These are phyloP conservation scores for Columba livia DNA, from an alignment of 2,113 vertebrate genomes.

Conservation along the genomic window DNA sequence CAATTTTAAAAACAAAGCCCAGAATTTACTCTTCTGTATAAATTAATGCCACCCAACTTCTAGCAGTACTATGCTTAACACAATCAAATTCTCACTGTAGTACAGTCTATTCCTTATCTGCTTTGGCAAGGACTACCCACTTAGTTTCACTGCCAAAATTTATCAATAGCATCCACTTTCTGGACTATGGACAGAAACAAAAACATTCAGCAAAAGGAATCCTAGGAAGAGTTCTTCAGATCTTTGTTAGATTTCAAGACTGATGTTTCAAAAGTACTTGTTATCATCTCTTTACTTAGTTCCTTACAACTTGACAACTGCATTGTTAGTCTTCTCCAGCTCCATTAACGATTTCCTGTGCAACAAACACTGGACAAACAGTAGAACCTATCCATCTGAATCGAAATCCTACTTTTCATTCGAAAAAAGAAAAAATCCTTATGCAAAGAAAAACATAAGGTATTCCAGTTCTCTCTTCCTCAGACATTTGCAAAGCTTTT, in stretches of 20 bases:
- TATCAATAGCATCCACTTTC: neutral
- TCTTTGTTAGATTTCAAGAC: neutral
- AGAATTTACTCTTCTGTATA: neutral
- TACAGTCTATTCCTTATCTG: neutral
- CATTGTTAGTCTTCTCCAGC: neutral
- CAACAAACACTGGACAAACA: neutral
- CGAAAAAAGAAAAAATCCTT: neutral
- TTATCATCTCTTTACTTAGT: neutral
- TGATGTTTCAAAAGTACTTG: neutral
- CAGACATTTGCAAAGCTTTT: neutral
- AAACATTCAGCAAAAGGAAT: neutral
- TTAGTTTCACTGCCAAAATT: neutral
- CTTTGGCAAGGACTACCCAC: neutral
- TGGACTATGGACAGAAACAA: neutral
- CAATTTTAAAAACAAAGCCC: neutral
- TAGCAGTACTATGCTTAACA: neutral
- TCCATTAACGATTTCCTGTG: neutral
- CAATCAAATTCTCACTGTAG: neutral
- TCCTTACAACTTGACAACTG: neutral
- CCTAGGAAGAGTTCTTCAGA: neutral
- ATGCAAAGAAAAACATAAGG: neutral
- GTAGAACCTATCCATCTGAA: neutral
- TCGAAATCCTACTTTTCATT: neutral
- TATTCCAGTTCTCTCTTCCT: neutral
- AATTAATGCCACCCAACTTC: neutral